These are phyloP conservation scores for Drosophila vallismaia DNA, from an alignment of 2,888 invertebrate species.

Conservation along the genomic window DNA sequence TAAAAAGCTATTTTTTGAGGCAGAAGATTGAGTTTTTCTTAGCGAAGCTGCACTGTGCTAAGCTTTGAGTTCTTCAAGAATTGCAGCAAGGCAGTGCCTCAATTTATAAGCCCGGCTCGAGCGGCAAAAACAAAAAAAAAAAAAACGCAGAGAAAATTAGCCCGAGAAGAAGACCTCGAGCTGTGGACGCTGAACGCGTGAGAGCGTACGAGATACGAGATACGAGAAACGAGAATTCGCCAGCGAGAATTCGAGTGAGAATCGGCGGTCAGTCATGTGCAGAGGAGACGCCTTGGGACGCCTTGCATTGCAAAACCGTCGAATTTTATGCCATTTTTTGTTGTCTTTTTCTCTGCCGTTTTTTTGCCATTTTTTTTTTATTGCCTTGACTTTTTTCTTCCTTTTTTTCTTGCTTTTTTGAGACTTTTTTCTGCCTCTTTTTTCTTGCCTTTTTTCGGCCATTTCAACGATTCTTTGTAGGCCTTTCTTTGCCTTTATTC, in stretches of 20 bases:
- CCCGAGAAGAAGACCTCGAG: slow-evolving; percentile 8
- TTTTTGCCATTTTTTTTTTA: slow-evolving; percentile 3
- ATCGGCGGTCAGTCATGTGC: slow-evolving; percentile 37
- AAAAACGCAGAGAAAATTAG: slow-evolving; percentile 2
- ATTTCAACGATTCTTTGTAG: slow-evolving; percentile 67
- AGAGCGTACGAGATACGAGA: slow-evolving; percentile 26
- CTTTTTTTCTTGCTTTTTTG: too few relatives aligned
- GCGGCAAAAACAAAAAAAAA: slow-evolving; percentile 8
- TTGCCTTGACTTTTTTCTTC: too few relatives aligned
- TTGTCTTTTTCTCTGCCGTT: slow-evolving; percentile 12
- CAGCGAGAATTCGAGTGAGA: slow-evolving; percentile 14
- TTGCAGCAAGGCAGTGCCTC: slow-evolving; percentile 4
- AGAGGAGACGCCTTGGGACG: slow-evolving; percentile 21
- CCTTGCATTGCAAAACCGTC: slow-evolving; percentile 50
- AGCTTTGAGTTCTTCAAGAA: background rate
- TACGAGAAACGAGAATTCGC: slow-evolving; percentile 11
- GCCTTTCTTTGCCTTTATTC: slow-evolving; percentile 36
- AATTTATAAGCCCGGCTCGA: slow-evolving; percentile 47
- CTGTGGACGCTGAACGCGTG: slow-evolving; percentile 17
- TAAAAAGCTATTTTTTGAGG: background rate
- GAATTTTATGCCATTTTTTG: slow-evolving; percentile 33
- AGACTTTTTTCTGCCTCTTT: slow-evolving; percentile 19
- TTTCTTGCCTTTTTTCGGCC: slow-evolving; percentile 27
- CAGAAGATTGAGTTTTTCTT: background rate
- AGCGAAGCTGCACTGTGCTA: background rate